Base-by-base conservation (phyloP, 2,113 vertebrate genomes). In the Calidris pygmaea region DNA sequence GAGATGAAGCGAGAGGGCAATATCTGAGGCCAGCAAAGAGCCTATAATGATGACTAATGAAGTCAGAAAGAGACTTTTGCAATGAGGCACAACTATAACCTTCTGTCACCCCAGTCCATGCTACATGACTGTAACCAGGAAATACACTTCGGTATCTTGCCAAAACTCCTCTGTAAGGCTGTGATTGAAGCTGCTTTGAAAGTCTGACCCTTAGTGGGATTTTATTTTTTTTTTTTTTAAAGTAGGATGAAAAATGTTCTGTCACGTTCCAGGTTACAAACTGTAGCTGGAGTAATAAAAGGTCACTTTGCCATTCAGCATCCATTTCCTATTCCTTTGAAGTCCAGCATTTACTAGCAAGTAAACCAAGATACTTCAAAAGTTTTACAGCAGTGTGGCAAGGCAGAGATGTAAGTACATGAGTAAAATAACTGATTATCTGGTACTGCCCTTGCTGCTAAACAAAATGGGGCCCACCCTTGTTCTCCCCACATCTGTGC, bases 251-350 rank as follows among this genome's bases (percentile, higher is more conserved):
- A 95, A 95, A 96, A 92, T 93, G 60, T 95, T 92, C 80, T 96
- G 92, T 95, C 92, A 85, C 22, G 15, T 96, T 95, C 86, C 89
- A 89, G 84, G 89, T 96, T 95, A 85, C 86, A 93, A 87, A 95
- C 90, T 95, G 66, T 93, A 96, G 92, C 92, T 95, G 86, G 60
- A 93, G 92, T 93, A 96, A 89, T 87, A 94, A 96, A 96, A 95
- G 96, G 91, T 95, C 92, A 79, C 94, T 96, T 95, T 94, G 81
- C 89, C 84, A 96, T 96, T 96, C 96, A 96, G 77, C 92, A 95
- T 89, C 95, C 80, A 91, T 97, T 96, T 97, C 55, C 87, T 92
- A 95, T 95, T 96, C 89, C 87, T 97, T 97, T 97, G 95, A 97
- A 96, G 92, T 85, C 86, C 84, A 76, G 70, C 86, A 83, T 95